A percentile compares a stretch with the other conserved stretches of the same genome.
These are phyloP conservation scores for Lepidurus arcticus DNA, from an alignment of 1,140 invertebrate genomes.

Conservation along the genomic window DNA sequence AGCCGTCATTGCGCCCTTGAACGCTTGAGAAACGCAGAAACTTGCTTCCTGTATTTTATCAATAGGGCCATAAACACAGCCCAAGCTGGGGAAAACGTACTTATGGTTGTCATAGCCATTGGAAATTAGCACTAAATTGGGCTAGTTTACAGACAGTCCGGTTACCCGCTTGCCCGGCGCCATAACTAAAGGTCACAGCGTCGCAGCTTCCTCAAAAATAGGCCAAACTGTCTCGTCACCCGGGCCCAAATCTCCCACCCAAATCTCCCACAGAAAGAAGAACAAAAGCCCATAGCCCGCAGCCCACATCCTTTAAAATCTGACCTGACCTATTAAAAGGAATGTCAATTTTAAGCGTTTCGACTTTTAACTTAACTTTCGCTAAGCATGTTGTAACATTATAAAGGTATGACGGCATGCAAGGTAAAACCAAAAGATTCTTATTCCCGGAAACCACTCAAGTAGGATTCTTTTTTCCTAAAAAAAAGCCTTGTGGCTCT, in stretches of 20 bases:
- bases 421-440: neutral
- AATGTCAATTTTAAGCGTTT: neutral
- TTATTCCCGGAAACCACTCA: neutral
- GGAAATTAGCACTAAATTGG: neutral
- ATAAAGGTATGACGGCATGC: neutral
- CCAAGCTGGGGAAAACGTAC: no score
- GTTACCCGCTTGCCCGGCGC: neutral
- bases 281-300: neutral
- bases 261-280: neutral
- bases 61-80: neutral
- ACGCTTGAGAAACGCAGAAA: conserved; percentile 24
- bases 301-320: neutral
- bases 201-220: neutral
- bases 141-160: neutral
- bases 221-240: conserved; percentile 17
- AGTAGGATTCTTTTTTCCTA: neutral
- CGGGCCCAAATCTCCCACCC: neutral
- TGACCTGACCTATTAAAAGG: conserved; percentile 4
- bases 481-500: conserved; percentile 7
- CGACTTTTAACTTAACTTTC: neutral
- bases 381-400: neutral
- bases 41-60: neutral
- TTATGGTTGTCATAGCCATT: neutral
- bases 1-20: conserved; percentile 24
- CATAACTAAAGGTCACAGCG: conserved; percentile 13